A percentile compares a stretch with the other conserved stretches of the same genome.
Evolutionary conservation across 2,888 invertebrate genomes (phyloP).

Genomic region (Agonopterix arenella): DNA sequence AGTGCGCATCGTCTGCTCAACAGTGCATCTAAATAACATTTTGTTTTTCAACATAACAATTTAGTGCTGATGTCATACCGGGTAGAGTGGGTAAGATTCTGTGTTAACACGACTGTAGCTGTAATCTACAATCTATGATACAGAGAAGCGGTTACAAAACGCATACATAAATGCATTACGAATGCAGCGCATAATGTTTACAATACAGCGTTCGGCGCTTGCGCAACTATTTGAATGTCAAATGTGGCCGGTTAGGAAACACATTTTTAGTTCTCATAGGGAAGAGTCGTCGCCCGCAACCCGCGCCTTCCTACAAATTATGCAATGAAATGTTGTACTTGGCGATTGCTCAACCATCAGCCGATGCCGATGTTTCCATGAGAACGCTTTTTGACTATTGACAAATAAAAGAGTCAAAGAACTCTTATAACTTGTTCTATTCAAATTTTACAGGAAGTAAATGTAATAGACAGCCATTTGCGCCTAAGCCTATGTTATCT

Average conservation of each 20-base stretch:
- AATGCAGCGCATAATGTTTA: conserved; percentile 26
- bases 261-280: conserved; percentile 42
- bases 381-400: background rate
- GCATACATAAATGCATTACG: conserved; percentile 40
- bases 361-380: conserved; percentile 3
- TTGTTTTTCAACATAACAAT: no score
- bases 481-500: no score
- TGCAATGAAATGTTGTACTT: conserved; percentile 55
- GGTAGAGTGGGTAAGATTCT: no score
- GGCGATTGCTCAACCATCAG: conserved; percentile 32
- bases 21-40: no score
- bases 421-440: no score
- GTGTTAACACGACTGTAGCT: background rate
- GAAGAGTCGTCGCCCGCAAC: conserved; percentile 41
- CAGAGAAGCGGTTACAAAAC: conserved; percentile 33
- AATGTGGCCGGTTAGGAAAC: conserved; percentile 50
- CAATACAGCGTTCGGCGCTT: conserved; percentile 28
- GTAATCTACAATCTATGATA: conserved; percentile 11
- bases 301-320: conserved; percentile 46
- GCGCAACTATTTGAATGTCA: conserved; percentile 57
- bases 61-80: no score
- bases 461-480: no score
- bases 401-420: no score
- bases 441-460: no score
- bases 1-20: no score